Evolutionary conservation across 2,113 vertebrate species (phyloP).

Genomic region (Micronisus gabar): DNA sequence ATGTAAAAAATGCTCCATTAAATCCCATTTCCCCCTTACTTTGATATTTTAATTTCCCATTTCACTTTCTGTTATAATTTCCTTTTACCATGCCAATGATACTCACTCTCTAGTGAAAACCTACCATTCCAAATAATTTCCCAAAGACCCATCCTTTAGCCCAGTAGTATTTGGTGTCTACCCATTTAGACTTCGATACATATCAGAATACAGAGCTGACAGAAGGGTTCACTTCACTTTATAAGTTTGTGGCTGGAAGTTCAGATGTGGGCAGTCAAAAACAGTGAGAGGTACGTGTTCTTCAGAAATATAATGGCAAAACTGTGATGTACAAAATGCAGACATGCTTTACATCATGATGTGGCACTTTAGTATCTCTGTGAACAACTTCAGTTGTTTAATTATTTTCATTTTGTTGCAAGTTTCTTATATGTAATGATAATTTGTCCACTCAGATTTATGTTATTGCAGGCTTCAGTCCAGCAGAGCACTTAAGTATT

Average conservation of each 20-base stretch:
- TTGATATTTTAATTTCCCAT: conserved; percentile 75
- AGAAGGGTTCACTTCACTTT: background rate
- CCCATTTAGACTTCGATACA: background rate
- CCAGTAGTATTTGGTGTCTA: background rate
- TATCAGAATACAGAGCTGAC: background rate
- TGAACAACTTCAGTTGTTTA: background rate
- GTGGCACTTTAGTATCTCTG: background rate
- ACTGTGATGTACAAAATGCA: background rate
- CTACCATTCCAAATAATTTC: conserved; percentile 34
- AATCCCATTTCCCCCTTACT: conserved; percentile 67
- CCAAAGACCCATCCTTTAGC: background rate
- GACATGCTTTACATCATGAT: background rate
- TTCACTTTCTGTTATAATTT: conserved; percentile 73
- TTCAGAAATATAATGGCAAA: background rate
- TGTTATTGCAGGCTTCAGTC: conserved; percentile 31
- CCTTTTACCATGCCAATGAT: conserved; percentile 53
- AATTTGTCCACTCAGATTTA: conserved; percentile 45
- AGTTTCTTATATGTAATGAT: conserved; percentile 4
- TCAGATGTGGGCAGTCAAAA: background rate
- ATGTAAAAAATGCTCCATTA: conserved; percentile 60
- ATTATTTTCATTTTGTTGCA: conserved; percentile 33
- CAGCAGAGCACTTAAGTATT: conserved; percentile 59
- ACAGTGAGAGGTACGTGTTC: background rate
- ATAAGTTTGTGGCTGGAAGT: background rate
- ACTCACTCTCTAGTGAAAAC: conserved; percentile 24